Percentiles rank a stretch among this genome's conserved stretches.
phyloP scores from a whole-genome alignment of 2,797 vertebrate species.

The Hemitrygon akajei region DNA sequence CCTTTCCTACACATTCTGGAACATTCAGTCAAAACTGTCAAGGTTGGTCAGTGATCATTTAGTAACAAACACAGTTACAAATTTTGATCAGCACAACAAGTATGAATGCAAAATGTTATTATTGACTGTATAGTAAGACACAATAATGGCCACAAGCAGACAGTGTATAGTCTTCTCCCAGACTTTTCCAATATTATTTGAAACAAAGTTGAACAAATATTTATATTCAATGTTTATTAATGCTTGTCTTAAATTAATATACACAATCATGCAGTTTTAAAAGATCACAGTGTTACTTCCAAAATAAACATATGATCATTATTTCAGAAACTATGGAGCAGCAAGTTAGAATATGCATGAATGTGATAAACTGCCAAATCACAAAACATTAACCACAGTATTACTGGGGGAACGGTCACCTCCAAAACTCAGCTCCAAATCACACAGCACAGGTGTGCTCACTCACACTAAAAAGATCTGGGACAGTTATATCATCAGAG shows the following conservation, averaged over 20 bases:
- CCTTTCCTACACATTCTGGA: neutral
- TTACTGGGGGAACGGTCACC: neutral
- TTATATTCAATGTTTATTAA: neutral
- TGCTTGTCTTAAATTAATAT: neutral
- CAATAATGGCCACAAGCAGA: neutral
- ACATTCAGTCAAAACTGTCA: too few relatives aligned
- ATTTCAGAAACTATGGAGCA: neutral
- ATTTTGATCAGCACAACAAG: neutral
- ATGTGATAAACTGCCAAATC: neutral
- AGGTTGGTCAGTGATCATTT: too few relatives aligned
- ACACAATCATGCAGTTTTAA: conserved; percentile 2
- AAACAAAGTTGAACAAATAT: neutral
- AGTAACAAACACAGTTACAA: neutral
- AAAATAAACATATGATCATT: neutral
- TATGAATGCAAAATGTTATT: neutral
- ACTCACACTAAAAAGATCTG: conserved; percentile 82
- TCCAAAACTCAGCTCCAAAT: conserved; percentile 12
- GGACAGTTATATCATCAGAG: conserved; percentile 74
- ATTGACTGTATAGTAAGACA: neutral
- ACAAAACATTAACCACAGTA: neutral
- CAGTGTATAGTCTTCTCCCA: neutral
- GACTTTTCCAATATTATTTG: neutral
- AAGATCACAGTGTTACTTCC: neutral
- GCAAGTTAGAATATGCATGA: neutral
- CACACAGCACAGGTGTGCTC: conserved; percentile 42